phyloP scores from a whole-genome alignment of 2,113 vertebrate genomes.

The Eleginops maclovinus region DNA sequence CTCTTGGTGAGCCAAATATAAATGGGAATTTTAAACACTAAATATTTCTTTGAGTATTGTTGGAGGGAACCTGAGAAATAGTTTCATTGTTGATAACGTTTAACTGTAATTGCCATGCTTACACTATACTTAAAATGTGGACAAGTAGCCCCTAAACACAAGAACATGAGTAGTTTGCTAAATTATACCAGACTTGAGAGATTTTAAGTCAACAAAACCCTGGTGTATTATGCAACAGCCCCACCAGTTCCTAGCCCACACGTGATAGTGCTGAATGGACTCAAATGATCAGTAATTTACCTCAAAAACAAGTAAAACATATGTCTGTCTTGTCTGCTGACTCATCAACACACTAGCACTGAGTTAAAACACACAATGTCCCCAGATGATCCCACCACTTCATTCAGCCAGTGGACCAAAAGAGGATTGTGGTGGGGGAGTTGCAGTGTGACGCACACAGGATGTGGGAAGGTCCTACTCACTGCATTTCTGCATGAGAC shows the following conservation, averaged over 20 bases:
- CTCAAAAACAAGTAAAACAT: constrained; percentile 16
- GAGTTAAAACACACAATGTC: constrained; percentile 54
- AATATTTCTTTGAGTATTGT: neutral
- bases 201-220: constrained; percentile 18
- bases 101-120: neutral
- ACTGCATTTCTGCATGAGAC: constrained; percentile 28
- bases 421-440: constrained; percentile 19
- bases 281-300: constrained; percentile 39
- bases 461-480: constrained; percentile 63
- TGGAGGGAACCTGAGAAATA: neutral
- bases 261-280: constrained; percentile 27
- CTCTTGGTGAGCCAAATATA: no score
- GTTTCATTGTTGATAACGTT: neutral
- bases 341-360: constrained; percentile 38
- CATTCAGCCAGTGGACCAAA: constrained; percentile 45
- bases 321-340: constrained; percentile 31
- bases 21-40: neutral
- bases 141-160: neutral
- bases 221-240: constrained; percentile 3
- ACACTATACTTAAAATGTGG: neutral
- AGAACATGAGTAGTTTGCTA: neutral
- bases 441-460: constrained; percentile 58
- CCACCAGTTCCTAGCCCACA: neutral
- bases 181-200: neutral
- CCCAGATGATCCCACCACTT: constrained; percentile 33